These are phyloP conservation scores for Rostratula benghalensis DNA, from an alignment of 2,113 vertebrate species.

Conservation along the genomic window DNA sequence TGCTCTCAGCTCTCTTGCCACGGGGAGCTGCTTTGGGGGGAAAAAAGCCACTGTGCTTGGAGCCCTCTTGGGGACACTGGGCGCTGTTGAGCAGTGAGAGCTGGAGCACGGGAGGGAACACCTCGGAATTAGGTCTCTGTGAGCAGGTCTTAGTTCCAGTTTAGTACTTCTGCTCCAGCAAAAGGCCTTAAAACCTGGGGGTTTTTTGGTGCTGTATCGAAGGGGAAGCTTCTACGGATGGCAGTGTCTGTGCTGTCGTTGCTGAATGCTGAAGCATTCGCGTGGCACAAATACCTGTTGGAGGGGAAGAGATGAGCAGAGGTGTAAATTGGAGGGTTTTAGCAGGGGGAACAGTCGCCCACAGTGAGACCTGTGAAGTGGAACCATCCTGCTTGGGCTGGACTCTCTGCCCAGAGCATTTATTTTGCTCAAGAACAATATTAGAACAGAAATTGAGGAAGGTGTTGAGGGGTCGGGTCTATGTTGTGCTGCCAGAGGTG, in stretches of 20 bases:
- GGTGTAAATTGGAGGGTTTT: not conserved
- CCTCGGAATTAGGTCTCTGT: accelerated
- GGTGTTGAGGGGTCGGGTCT: too few species aligned
- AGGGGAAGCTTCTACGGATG: not conserved
- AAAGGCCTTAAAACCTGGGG: not conserved
- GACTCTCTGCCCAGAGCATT: accelerated
- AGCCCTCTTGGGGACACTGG: not conserved
- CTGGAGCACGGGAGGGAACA: not conserved
- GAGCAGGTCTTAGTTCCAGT: not conserved
- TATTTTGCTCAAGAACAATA: accelerated
- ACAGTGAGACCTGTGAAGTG: not conserved
- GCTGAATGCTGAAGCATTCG: not conserved
- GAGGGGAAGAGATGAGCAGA: not conserved
- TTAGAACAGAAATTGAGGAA: not conserved
- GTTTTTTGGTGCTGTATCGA: not conserved
- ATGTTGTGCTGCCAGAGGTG: not conserved
- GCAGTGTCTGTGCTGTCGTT: not conserved
- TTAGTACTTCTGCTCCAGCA: not conserved
- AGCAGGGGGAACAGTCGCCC: not conserved
- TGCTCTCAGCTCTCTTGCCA: not conserved
- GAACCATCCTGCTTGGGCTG: not conserved
- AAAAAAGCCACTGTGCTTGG: accelerated
- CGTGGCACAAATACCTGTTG: accelerated
- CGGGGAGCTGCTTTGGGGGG: not conserved
- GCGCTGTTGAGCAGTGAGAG: not conserved